A percentile compares a stretch with the other conserved stretches of the same genome.
phyloP scores from a whole-genome alignment of 1,140 invertebrate genomes.

The Pseudomyrmex flavicornis region DNA sequence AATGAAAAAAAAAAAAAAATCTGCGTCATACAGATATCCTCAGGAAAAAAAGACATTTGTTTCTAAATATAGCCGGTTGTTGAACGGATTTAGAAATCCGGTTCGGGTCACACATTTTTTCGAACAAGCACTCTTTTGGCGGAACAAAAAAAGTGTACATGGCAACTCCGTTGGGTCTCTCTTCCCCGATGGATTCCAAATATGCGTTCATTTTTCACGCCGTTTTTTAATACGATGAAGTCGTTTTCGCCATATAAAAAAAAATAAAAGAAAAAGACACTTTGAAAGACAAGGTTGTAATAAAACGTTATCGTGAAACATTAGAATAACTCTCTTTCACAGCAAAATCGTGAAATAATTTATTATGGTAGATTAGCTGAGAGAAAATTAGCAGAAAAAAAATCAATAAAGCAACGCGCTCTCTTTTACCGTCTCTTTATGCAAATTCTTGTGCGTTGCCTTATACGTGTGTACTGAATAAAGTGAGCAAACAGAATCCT shows the following conservation, averaged over 20 bases:
- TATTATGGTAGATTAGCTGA: constrained; percentile 19
- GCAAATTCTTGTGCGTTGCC: no score
- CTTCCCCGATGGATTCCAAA: constrained; percentile 4
- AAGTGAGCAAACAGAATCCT: no score
- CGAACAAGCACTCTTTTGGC: constrained; percentile 18
- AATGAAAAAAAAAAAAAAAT: constrained; percentile 44
- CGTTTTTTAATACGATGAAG: background rate
- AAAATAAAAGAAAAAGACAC: background rate
- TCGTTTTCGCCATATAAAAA: background rate
- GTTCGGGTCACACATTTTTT: constrained; percentile 66
- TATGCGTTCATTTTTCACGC: constrained; percentile 30
- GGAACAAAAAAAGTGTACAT: constrained; percentile 57
- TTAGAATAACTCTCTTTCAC: background rate
- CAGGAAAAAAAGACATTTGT: constrained; percentile 70
- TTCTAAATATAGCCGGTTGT: constrained; percentile 74
- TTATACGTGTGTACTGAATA: no score
- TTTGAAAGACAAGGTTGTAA: background rate
- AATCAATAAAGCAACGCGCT: background rate
- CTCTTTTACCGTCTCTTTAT: no score
- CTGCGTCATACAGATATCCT: background rate
- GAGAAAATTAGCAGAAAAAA: background rate
- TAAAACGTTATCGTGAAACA: background rate
- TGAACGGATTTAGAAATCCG: constrained; percentile 77
- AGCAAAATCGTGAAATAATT: background rate
- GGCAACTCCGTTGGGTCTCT: background rate